Evolutionary conservation across 2,113 vertebrate genomes (phyloP), one percentile per base, ranked within the genome.

Genomic region (Clarias macrocephalus): DNA sequence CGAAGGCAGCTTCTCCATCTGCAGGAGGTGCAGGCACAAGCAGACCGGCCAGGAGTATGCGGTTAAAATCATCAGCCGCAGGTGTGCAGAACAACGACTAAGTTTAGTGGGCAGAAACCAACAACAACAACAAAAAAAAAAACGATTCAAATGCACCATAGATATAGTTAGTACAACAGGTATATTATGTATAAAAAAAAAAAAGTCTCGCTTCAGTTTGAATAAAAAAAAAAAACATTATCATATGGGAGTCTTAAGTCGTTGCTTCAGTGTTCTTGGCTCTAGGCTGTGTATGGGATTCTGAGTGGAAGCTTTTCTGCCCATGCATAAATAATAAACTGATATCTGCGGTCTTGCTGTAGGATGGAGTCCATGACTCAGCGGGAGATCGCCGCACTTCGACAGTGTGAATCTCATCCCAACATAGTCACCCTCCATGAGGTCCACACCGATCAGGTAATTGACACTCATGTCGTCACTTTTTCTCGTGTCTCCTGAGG

Each of bases 1-100:
- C 0, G 96, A 96, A 84, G 97, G 97, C 1, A 97, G 97, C 89
- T 98, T 98, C 91, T 98, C 97, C 0, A 95, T 98, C 84, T 98
- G 97, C 93, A 95, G 97, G 68, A 96, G 94, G 81, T 98, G 97
- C 90, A 93, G 92, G 82, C 96, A 97, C 92, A 96, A 94, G 77
- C 96, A 97, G 90, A 96, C 83, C 0, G 96, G 95, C 60, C 93
- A 95, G 10, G 97, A 97, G 86, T 97, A 96, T 0, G 97, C 97
- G 0, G 97, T 98, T 82, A 98, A 98, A 94, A 98, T 98, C 57
- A 92, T 97, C 86, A 98, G 96, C 91, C 96, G 96, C 88, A 96
- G 97, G 97, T 98, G 86, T 89, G 93, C 1, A 37, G 30, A 42
- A 28, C 11, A 56, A 30, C 15, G 33, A 9, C 52, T 7, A 66